phyloP scores from a whole-genome alignment of 2,888 invertebrate genomes.

The Cryptocephalus moraei region DNA sequence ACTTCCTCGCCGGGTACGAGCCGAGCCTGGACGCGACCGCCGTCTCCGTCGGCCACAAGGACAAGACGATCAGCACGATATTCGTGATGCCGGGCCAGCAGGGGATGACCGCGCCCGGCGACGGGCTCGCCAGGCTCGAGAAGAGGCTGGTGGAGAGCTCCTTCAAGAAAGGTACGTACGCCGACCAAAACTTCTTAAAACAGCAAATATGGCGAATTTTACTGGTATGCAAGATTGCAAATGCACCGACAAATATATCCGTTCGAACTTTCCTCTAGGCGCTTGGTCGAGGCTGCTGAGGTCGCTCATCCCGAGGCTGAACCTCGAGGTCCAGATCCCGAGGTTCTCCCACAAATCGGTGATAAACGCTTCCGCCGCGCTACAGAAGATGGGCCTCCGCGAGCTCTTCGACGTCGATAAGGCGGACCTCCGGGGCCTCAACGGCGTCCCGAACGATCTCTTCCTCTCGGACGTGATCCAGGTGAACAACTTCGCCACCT shows the following conservation, averaged over 20 bases:
- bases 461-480: constrained; percentile 78
- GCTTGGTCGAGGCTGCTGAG: constrained; percentile 66
- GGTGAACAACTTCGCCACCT: constrained; percentile 73
- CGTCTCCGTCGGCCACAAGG: constrained; percentile 61
- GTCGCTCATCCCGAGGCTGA: constrained; percentile 62
- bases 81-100: constrained; percentile 81
- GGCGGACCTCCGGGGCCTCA: constrained; percentile 75
- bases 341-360: constrained; percentile 73
- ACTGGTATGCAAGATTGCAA: too few relatives aligned
- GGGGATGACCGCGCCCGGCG: constrained; percentile 68
- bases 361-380: constrained; percentile 67
- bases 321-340: constrained; percentile 74
- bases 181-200: too few relatives aligned
- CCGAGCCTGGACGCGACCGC: constrained; percentile 75
- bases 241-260: not conserved
- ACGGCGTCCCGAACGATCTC: constrained; percentile 68
- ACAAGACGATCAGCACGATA: constrained; percentile 65
- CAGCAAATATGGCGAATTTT: too few relatives aligned
- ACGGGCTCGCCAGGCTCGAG: constrained; percentile 66
- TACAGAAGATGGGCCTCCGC: constrained; percentile 71
- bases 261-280: constrained; percentile 22
- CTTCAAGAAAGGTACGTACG: constrained; percentile 43
- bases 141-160: constrained; percentile 56
- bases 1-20: constrained; percentile 78
- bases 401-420: constrained; percentile 65